phyloP scores from a whole-genome alignment of 1,140 invertebrate species.

The Pachypeltis micranthus region DNA sequence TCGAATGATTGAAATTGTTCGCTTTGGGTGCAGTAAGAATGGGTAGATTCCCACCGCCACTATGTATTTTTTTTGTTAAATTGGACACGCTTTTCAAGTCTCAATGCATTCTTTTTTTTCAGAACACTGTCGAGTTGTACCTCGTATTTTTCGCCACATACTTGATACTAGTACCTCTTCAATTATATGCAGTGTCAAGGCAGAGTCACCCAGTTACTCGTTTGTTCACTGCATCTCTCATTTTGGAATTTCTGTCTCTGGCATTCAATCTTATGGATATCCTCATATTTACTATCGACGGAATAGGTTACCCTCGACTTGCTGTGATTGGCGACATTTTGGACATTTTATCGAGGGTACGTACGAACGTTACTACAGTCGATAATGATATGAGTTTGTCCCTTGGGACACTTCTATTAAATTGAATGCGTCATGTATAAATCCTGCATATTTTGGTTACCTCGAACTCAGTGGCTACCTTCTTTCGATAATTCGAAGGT shows the following conservation, averaged over 20 bases:
- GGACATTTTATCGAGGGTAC: slow-evolving; percentile 77
- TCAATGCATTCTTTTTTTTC: slow-evolving; percentile 29
- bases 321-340: slow-evolving; percentile 79
- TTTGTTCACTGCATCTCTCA: slow-evolving; percentile 74
- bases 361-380: slow-evolving; percentile 29
- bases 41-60: no score
- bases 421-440: no score
- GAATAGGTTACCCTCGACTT: slow-evolving; percentile 66
- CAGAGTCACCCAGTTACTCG: slow-evolving; percentile 86
- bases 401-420: no score
- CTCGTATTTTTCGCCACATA: slow-evolving; percentile 80
- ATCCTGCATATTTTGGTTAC: no score
- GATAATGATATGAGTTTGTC: no score
- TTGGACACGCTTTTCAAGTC: no score
- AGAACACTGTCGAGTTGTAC: slow-evolving; percentile 85
- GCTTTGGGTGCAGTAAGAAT: no score
- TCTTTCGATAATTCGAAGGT: no score
- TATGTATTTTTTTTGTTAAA: slow-evolving; percentile 20
- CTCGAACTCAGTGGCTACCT: no score
- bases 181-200: slow-evolving; percentile 73
- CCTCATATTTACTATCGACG: slow-evolving; percentile 79
- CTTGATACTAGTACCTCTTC: slow-evolving; percentile 71
- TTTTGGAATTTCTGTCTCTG: slow-evolving; percentile 72
- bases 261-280: slow-evolving; percentile 79
- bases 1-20: no score